Percentiles rank a stretch among this genome's conserved stretches.
Evolutionary conservation across 2,888 invertebrate genomes (phyloP).

Genomic region (Drosophila fulvimacula): DNA sequence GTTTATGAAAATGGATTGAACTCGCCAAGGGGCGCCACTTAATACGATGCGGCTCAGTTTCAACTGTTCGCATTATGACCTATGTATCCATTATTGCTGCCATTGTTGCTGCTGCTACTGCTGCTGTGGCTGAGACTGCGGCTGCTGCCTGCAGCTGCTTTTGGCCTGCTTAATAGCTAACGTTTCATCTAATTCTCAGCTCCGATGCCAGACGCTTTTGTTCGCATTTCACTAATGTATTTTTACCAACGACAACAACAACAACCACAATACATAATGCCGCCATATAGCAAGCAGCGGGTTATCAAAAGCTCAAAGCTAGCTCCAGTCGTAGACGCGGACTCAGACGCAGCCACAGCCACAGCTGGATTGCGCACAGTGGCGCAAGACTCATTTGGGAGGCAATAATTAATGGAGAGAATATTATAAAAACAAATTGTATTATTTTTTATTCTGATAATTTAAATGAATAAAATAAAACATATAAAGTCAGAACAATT

Average conservation of each 20-base stretch:
- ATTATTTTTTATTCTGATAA: too few species aligned
- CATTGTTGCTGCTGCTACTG: slow-evolving; percentile 13
- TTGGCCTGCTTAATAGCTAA: slow-evolving; percentile 43
- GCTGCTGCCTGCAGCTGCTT: slow-evolving; percentile 13
- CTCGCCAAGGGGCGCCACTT: slow-evolving; percentile 46
- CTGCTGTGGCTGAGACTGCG: neutral
- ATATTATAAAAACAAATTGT: too few species aligned
- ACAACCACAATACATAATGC: slow-evolving; percentile 54
- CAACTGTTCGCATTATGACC: slow-evolving; percentile 49
- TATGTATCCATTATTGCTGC: slow-evolving; percentile 45
- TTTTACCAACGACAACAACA: slow-evolving; percentile 41
- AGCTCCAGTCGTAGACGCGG: neutral
- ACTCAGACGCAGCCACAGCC: neutral
- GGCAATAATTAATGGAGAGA: neutral
- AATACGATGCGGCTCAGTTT: slow-evolving; percentile 37
- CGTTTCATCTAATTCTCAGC: slow-evolving; percentile 58
- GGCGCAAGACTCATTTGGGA: slow-evolving; percentile 8
- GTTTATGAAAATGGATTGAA: slow-evolving; percentile 44
- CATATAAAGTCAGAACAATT: too few species aligned
- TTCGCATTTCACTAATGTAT: slow-evolving; percentile 71
- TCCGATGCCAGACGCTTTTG: slow-evolving; percentile 56
- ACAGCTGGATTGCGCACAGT: slow-evolving; percentile 35
- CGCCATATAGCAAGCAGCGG: slow-evolving; percentile 53
- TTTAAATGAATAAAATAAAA: too few species aligned
- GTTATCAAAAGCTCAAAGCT: slow-evolving; percentile 35